phyloP scores from a whole-genome alignment of 1,140 invertebrate genomes.

The Armadillidium nasatum region DNA sequence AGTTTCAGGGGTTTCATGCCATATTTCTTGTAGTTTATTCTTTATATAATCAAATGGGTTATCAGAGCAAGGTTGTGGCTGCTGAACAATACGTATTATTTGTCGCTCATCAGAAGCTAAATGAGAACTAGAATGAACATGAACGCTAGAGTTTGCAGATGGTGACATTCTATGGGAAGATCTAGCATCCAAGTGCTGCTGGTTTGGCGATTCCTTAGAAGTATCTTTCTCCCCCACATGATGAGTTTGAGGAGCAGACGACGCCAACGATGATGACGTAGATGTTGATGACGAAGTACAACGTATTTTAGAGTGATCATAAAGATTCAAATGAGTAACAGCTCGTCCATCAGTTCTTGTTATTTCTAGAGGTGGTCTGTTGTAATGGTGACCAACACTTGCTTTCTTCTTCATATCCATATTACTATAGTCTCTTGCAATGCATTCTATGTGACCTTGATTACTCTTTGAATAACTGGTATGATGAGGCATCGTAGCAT shows the following conservation, averaged over 20 bases:
- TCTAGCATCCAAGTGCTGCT: conserved; percentile 27
- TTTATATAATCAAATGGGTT: conserved; percentile 16
- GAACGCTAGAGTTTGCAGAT: neutral
- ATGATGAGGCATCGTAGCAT: conserved; percentile 1
- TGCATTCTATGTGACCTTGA: conserved; percentile 42
- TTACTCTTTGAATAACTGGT: conserved; percentile 33
- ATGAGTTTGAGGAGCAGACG: neutral
- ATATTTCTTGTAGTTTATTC: conserved; percentile 3
- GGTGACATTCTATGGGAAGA: conserved; percentile 34
- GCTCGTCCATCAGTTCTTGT: conserved; percentile 36
- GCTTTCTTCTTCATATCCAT: conserved; percentile 44
- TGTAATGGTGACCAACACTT: conserved; percentile 26
- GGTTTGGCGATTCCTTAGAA: neutral
- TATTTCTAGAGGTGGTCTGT: conserved; percentile 34
- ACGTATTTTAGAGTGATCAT: conserved; percentile 21
- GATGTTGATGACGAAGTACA: conserved; percentile 7
- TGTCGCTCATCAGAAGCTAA: conserved; percentile 61
- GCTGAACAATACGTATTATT: conserved; percentile 67
- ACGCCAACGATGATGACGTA: neutral
- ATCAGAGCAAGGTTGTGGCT: conserved; percentile 47
- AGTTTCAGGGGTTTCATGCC: neutral
- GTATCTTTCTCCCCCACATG: conserved; percentile 25
- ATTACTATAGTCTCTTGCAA: conserved; percentile 35
- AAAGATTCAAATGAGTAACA: conserved; percentile 25
- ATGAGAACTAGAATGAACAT: conserved; percentile 20